A percentile compares a stretch with the other conserved stretches of the same genome.
These are phyloP conservation scores for Zapus hudsonius DNA, from an alignment of 2,113 vertebrate genomes.

Conservation along the genomic window DNA sequence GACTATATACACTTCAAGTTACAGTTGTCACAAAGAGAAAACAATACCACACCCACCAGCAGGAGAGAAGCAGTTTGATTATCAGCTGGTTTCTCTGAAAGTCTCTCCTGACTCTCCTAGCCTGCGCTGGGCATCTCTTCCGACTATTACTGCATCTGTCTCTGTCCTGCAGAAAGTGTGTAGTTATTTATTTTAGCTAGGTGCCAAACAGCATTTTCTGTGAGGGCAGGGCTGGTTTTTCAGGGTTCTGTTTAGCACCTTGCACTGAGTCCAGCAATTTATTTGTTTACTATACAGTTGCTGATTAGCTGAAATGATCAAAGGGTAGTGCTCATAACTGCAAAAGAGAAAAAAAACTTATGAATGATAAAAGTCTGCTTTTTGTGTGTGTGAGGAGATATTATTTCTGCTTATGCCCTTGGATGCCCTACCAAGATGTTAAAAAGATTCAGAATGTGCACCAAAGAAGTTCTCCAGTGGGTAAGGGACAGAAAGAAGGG, in stretches of 20 bases:
- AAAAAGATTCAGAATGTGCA: no score
- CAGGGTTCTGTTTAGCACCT: neutral
- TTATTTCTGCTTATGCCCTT: neutral
- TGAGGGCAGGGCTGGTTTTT: neutral
- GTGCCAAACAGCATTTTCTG: neutral
- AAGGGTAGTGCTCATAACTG: neutral
- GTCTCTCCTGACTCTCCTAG: neutral
- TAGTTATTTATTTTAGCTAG: neutral
- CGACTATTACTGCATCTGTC: rapidly evolving
- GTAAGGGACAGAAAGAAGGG: no score
- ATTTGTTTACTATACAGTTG: neutral
- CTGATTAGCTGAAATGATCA: neutral
- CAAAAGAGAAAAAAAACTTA: neutral
- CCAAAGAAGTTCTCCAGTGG: no score
- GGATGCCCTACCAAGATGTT: neutral
- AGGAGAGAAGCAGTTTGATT: neutral
- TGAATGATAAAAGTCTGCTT: neutral
- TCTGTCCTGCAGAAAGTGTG: neutral
- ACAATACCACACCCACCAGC: no score
- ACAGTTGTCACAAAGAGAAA: neutral
- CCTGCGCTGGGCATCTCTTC: neutral
- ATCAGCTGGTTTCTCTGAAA: neutral
- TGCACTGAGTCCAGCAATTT: neutral
- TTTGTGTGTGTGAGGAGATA: neutral
- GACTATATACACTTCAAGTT: neutral